Conservation (phyloP, 2,797 vertebrate species). For the Heteromormyrus szaboi region DNA sequence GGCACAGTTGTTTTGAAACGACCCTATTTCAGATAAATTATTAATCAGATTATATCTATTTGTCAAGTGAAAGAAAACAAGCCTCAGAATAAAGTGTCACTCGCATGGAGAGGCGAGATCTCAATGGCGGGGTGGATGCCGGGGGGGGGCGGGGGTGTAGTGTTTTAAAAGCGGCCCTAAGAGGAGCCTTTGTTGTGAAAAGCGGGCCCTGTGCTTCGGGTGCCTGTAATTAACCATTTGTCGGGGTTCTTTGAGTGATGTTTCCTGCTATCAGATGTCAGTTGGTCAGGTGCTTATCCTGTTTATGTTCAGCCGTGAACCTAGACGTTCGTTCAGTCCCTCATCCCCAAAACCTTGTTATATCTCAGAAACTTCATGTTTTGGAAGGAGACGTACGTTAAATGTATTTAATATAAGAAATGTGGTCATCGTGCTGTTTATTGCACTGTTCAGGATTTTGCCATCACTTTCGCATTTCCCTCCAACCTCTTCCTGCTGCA, state of each 20-base stretch:
- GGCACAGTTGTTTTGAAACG: not conserved
- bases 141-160: not conserved
- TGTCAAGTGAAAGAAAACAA: not conserved
- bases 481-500: not conserved
- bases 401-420: not conserved
- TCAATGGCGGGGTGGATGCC: not conserved
- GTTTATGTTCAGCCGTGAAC: slow-evolving; percentile 22
- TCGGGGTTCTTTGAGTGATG: slow-evolving; percentile 33
- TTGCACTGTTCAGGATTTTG: not conserved
- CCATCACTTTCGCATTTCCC: not conserved
- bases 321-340: slow-evolving; percentile 23
- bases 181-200: slow-evolving; percentile 8
- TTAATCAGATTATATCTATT: not conserved
- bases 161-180: not conserved
- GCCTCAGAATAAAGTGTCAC: not conserved
- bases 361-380: not conserved
- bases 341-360: not conserved
- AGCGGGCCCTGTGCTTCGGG: not conserved
- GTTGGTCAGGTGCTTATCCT: slow-evolving; percentile 3
- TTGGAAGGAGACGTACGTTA: not conserved
- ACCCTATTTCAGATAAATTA: not conserved
- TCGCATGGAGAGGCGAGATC: not conserved
- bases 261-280: slow-evolving; percentile 22
- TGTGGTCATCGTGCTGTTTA: not conserved
- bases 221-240: slow-evolving; percentile 26